Base-by-base conservation (phyloP, 1,140 invertebrate genomes). In the Eubasilissa regina region DNA sequence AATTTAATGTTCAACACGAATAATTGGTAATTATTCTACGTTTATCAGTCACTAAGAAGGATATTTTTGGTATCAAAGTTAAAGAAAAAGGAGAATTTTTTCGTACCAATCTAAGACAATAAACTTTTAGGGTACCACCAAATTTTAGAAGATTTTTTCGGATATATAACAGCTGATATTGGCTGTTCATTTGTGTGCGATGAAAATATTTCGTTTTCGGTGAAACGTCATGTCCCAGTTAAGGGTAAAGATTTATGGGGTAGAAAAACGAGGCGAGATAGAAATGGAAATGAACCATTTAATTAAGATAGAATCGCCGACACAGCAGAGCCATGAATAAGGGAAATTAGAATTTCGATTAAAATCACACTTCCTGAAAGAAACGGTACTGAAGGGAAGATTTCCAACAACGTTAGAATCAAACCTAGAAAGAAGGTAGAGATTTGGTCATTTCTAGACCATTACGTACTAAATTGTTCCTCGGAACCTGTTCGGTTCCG, bases 311-410 rank as follows among this genome's bases (percentile, higher is more conserved):
- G 66, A 70, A 70, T 70, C 66, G 66, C 66, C 66, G 45, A 51
- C 66, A 70, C 48, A 45, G 66, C 48, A 64, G 21, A 25, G 25
- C 66, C 66, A 25, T 70, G 66, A 70, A 70, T 53, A 25, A 47
- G 45, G 66, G 66, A 70, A 70, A 70, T 70, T 70, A 70, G 66
- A 70, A 70, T 70, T 70, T 70, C 66, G 66, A 70, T 70, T 51
- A 70, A 48, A 70, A 70, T 70, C 66, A 25, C 66, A 51, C 35
- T 70, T 70, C 66, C 66, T 70, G 66, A 48, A 70, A 70, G 66
- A 70, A 45, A 66, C 62, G 62, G 35, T n/a, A 10, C 15, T 21
- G 43, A 44, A 25, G 62, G 45, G 35, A 44, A 44, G 13, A 15
- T n/a, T 66, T 66, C 43, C 10, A 35, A 66, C 25, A 35, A 35